phyloP scores from a whole-genome alignment of 1,140 invertebrate species.

The Lineus longissimus region DNA sequence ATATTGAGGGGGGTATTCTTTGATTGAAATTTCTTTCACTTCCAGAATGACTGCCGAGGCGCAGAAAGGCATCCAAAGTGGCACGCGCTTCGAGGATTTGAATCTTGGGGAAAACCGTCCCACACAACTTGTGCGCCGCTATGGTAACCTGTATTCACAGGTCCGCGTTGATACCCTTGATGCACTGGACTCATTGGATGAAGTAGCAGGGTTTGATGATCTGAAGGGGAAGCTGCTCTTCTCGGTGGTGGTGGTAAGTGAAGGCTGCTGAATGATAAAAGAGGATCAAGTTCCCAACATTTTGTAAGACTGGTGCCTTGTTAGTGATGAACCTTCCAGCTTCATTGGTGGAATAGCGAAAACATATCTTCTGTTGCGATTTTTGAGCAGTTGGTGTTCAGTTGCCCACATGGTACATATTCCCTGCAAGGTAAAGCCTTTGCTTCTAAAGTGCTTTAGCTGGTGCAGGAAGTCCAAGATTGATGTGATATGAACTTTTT shows the following conservation, averaged over 20 bases:
- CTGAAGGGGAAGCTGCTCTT: constrained; percentile 91
- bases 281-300: no score
- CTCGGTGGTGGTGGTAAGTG: constrained; percentile 88
- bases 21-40: no score
- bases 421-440: no score
- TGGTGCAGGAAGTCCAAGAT: no score
- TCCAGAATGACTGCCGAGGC: constrained; percentile 51
- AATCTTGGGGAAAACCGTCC: constrained; percentile 49
- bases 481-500: constrained; percentile 7
- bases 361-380: no score
- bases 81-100: constrained; percentile 47
- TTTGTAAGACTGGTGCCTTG: no score
- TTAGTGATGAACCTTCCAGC: no score
- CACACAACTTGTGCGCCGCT: constrained; percentile 67
- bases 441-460: no score
- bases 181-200: constrained; percentile 71
- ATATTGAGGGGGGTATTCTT: no score
- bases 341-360: no score
- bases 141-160: constrained; percentile 73
- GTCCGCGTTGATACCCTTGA: constrained; percentile 78
- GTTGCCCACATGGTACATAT: no score
- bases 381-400: no score
- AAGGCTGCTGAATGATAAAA: not conserved
- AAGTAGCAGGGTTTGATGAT: constrained; percentile 75
- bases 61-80: constrained; percentile 31